Base-by-base conservation (phyloP, 2,797 vertebrate species). In the Oreortyx pictus region DNA sequence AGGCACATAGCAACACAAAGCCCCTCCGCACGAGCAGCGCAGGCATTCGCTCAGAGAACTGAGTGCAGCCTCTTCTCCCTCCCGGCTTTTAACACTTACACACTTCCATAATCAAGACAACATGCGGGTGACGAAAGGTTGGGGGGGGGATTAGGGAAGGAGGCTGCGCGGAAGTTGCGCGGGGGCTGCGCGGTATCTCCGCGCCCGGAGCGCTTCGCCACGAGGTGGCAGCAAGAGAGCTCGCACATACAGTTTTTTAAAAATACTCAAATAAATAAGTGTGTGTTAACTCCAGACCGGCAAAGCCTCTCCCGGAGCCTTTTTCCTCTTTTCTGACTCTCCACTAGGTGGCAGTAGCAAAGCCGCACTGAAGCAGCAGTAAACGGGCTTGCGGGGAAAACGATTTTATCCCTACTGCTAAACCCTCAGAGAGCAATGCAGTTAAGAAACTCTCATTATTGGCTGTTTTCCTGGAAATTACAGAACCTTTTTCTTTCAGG, bases 391-490 rank as follows among this genome's bases (percentile, higher is more conserved):
- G 56, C 7, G 74, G 72, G 54, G 76, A 75, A 86, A 83, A 83
- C 6, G 7, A 16, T 66, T 82, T 80, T 86, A 72, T 59, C n/a
- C 81, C 50, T 29, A 6, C 57, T 35, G 49, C 82, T 80, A 66
- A 90, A 68, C 27, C 65, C 66, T 76, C 64, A 4, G 82, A 66
- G 83, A 88, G 71, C 46, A 86, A 47, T 9, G 74, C 56, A 52
- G 91, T 59, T 91, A 72, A 90, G 82, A 83, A 96, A 91, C 56
- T 77, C 35, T 25, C 46, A 8, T 74, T 92, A 70, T 61, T 97
- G 96, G 92, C 94, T 49, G 11, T 82, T 90, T 92, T 95, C 91
- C 93, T 96, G 94, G 96, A 96, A 96, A 96, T 66, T 94, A 79
- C 89, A 83, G 86, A 89, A 73, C 24, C 61, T 64, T 93, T 77